phyloP scores from a whole-genome alignment of 2,797 vertebrate genomes.

The Meda fulgida region DNA sequence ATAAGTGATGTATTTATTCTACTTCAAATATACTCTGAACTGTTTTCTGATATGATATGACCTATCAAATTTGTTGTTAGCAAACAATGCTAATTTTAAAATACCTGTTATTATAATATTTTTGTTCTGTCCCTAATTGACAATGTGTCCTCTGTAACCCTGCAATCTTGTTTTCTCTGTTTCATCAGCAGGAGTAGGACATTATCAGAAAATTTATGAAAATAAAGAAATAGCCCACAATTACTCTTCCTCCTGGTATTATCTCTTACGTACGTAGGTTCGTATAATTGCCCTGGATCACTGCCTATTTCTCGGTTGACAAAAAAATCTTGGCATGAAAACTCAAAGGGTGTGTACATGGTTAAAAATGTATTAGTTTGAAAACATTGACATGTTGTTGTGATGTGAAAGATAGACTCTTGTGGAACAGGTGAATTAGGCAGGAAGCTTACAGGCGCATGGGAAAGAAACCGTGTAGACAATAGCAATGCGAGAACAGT shows the following conservation, averaged over 20 bases:
- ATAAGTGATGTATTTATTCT: neutral
- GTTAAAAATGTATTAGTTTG: slow-evolving; percentile 33
- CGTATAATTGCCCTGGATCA: slow-evolving; percentile 2
- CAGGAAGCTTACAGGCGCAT: slow-evolving; percentile 40
- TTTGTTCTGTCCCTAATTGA: neutral
- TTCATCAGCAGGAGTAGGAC: neutral
- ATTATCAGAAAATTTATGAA: neutral
- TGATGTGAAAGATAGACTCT: slow-evolving; percentile 16
- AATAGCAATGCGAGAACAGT: slow-evolving; percentile 42
- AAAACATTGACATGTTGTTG: slow-evolving; percentile 33
- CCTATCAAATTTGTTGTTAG: neutral
- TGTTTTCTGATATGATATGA: neutral
- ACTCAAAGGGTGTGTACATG: slow-evolving; percentile 25
- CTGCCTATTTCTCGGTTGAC: neutral
- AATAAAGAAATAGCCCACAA: neutral
- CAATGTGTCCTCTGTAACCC: neutral
- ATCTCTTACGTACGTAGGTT: neutral
- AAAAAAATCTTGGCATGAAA: slow-evolving; percentile 13
- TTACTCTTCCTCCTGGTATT: neutral
- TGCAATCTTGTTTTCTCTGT: neutral
- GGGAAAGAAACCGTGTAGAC: slow-evolving; percentile 42
- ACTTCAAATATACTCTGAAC: neutral
- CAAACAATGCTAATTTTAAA: neutral
- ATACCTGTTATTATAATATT: neutral
- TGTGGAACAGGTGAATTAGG: slow-evolving; percentile 37